These are phyloP conservation scores for Carapus acus DNA, from an alignment of 2,797 vertebrate species.

Conservation along the genomic window DNA sequence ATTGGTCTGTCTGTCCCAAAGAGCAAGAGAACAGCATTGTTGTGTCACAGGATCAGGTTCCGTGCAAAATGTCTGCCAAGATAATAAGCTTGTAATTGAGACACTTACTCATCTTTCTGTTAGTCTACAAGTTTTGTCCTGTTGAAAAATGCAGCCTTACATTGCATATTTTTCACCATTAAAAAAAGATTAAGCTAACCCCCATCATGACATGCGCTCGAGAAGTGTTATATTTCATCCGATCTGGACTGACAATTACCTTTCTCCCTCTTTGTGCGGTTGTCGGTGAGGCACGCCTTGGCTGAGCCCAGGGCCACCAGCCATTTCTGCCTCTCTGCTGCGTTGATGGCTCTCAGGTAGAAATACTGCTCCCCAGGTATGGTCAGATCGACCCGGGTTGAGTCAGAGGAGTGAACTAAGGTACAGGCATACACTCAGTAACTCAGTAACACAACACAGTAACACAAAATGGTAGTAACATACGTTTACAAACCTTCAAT, in stretches of 20 bases:
- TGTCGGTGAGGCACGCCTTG: constrained; percentile 97
- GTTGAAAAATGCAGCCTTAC: no score
- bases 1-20: no score
- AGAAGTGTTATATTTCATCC: background rate
- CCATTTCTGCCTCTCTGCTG: constrained; percentile 96
- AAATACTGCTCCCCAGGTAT: constrained; percentile 98
- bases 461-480: background rate
- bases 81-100: no score
- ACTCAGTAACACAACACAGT: background rate
- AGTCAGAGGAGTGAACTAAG: constrained; percentile 89
- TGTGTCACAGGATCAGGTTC: no score
- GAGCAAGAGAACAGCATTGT: no score
- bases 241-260: constrained; percentile 58
- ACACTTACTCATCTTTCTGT: no score
- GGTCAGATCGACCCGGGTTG: constrained; percentile 90
- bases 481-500: constrained; percentile 83
- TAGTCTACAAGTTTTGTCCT: no score
- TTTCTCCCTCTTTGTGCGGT: constrained; percentile 94
- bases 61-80: no score
- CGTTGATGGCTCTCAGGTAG: constrained; percentile 94
- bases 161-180: no score
- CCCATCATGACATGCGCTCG: background rate
- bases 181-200: no score
- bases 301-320: constrained; percentile 93
- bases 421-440: background rate